These are phyloP conservation scores for Tetramorium bicarinatum DNA, from an alignment of 2,888 invertebrate genomes.

Conservation along the genomic window DNA sequence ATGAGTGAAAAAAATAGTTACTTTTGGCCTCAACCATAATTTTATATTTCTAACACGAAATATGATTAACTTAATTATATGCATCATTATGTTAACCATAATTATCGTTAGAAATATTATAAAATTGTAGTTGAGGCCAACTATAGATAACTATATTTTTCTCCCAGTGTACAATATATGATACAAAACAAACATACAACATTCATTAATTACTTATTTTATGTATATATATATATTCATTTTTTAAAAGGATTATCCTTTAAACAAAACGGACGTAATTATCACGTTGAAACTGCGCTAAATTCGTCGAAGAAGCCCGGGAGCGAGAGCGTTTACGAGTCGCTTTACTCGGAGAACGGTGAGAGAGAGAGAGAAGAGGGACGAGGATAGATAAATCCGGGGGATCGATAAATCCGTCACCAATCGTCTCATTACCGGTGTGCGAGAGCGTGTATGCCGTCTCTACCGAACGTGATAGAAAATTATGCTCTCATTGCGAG, in stretches of 20 bases:
- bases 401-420: conserved; percentile 81
- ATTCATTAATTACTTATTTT: not conserved
- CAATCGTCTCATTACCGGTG: conserved; percentile 79
- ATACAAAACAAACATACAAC: not conserved
- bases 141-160: no score
- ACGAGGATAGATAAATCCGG: conserved; percentile 44
- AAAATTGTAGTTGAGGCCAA: no score
- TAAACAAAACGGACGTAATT: not conserved
- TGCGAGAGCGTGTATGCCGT: conserved; percentile 40
- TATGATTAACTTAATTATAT: no score
- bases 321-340: conserved; percentile 23
- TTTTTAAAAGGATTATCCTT: not conserved
- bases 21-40: no score
- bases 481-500: conserved; percentile 70
- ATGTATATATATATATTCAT: not conserved
- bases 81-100: no score
- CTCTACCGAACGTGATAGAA: conserved; percentile 61
- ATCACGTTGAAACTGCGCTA: not conserved
- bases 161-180: no score
- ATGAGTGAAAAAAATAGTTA: no score
- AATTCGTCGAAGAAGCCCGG: conserved; percentile 7
- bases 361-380: conserved; percentile 54
- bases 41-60: no score
- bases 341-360: conserved; percentile 38
- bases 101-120: no score